Evolutionary conservation across 1,140 invertebrate genomes (phyloP).

Genomic region (Nilaparvata lugens): DNA sequence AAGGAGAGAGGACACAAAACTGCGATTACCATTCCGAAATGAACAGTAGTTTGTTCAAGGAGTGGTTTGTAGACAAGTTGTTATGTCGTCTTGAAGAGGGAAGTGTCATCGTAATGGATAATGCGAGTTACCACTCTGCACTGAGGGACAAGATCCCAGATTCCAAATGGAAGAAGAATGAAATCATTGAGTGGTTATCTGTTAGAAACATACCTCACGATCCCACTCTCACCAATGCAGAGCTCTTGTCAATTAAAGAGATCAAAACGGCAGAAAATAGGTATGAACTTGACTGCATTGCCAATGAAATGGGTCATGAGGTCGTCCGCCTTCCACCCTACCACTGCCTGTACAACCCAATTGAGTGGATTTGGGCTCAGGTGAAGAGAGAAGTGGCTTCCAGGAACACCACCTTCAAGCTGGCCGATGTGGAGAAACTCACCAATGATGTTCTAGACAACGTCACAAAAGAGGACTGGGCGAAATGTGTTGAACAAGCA

Average conservation of each 20-base stretch:
- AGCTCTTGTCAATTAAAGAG: constrained; percentile 5
- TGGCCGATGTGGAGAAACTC: too few species aligned
- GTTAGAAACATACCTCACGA: neutral
- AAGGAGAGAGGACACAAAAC: neutral
- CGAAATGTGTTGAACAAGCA: too few species aligned
- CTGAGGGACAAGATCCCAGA: neutral
- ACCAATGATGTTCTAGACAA: too few species aligned
- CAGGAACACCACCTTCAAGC: too few species aligned
- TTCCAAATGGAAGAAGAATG: neutral
- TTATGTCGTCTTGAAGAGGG: constrained; percentile 5
- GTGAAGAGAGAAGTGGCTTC: too few species aligned
- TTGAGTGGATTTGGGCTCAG: constrained; percentile 26
- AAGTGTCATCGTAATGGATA: neutral
- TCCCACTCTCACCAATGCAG: neutral
- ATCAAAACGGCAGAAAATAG: too few species aligned
- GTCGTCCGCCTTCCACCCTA: constrained; percentile 27
- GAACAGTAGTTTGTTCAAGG: too few species aligned
- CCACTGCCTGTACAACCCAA: constrained; percentile 26
- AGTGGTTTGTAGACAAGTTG: neutral
- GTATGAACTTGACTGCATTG: constrained; percentile 11
- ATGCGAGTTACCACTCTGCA: constrained; percentile 6
- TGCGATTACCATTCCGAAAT: constrained; percentile 1
- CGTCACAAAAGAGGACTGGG: too few species aligned
- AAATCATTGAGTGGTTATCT: neutral
- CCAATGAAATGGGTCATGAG: constrained; percentile 14